phyloP scores from a whole-genome alignment of 2,888 invertebrate genomes.

The Pegoplata infirma region DNA sequence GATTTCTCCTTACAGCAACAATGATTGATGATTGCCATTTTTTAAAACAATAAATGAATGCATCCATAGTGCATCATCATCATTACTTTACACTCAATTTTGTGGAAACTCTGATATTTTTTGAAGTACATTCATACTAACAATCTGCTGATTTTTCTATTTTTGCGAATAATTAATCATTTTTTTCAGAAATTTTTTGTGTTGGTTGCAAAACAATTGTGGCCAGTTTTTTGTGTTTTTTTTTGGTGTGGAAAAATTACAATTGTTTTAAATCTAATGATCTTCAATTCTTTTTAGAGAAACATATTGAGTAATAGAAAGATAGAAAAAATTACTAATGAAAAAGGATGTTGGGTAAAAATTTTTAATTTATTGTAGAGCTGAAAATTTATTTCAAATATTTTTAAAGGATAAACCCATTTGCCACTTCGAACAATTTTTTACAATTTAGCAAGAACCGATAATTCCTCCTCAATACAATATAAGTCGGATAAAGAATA shows the following conservation, averaged over 20 bases:
- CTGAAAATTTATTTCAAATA: too few relatives aligned
- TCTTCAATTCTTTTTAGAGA: background rate
- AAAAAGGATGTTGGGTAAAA: too few relatives aligned
- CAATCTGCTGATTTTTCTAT: background rate
- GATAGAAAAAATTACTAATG: too few relatives aligned
- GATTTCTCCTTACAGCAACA: background rate
- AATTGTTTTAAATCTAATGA: background rate
- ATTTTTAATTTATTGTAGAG: too few relatives aligned
- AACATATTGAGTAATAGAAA: background rate
- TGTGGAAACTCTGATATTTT: background rate
- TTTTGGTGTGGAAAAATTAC: background rate
- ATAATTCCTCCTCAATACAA: too few relatives aligned
- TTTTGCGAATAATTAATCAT: background rate
- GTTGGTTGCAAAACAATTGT: background rate
- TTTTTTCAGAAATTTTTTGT: background rate
- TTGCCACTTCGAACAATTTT: too few relatives aligned
- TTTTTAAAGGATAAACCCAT: too few relatives aligned
- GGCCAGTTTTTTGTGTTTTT: background rate
- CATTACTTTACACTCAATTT: background rate
- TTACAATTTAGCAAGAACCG: too few relatives aligned
- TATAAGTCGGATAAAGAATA: too few relatives aligned
- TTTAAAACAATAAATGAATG: background rate
- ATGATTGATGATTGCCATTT: background rate
- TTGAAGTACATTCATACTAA: background rate
- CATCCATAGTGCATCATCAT: background rate